Conservation (phyloP, 2,888 invertebrate species). For the Sphaerolaimus hirsutus region DNA sequence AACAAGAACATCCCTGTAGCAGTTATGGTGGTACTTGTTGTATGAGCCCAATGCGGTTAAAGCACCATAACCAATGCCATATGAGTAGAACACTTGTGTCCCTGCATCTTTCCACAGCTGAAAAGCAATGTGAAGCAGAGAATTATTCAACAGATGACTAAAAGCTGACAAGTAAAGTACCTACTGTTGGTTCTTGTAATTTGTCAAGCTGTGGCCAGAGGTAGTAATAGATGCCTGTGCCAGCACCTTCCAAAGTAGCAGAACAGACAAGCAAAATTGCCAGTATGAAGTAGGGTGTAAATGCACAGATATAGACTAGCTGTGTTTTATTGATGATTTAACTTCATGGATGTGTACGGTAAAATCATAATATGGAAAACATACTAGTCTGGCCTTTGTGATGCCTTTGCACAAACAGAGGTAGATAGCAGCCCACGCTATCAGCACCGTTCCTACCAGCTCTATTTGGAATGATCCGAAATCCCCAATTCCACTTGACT, state of each 20-base stretch:
- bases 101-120: slow-evolving; percentile 23
- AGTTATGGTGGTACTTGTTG: slow-evolving; percentile 23
- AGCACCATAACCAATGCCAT: slow-evolving; percentile 24
- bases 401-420: slow-evolving; percentile 25
- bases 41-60: slow-evolving; percentile 24
- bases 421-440: slow-evolving; percentile 23
- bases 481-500: slow-evolving; percentile 15
- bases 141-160: not conserved
- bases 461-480: slow-evolving; percentile 25
- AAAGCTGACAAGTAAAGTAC: not conserved
- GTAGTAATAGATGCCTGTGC: slow-evolving; percentile 10
- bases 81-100: slow-evolving; percentile 25
- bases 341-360: too few species aligned
- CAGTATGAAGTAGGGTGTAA: slow-evolving; percentile 23
- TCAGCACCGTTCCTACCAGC: slow-evolving; percentile 11
- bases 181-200: slow-evolving; percentile 17
- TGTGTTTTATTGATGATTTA: too few species aligned
- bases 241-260: slow-evolving; percentile 20
- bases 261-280: slow-evolving; percentile 21
- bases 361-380: not conserved
- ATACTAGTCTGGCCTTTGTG: slow-evolving; percentile 22
- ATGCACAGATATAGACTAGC: slow-evolving; percentile 25
- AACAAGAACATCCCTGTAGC: too few species aligned
- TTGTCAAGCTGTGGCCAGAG: slow-evolving; percentile 21
- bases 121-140: not conserved